Evolutionary conservation across 1,140 invertebrate genomes (phyloP), one percentile per base, ranked within the genome.

Genomic region (Tetramorium alpestre): DNA sequence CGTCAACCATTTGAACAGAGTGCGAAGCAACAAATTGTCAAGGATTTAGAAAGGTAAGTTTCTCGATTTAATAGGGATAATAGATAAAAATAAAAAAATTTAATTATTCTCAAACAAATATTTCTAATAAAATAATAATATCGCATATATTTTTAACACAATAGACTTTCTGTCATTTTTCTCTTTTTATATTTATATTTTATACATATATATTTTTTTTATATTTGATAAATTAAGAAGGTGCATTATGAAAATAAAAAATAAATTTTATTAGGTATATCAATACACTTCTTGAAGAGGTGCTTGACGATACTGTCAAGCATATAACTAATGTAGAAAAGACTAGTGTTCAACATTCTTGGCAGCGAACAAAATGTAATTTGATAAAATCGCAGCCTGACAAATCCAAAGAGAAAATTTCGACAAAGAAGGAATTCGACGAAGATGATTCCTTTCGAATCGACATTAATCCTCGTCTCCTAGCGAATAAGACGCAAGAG

Each of bases 271-370:
- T 33, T n/a, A 84, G 80, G 75, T 94, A 93, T 8, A 94, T 94
- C 33, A 92, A 94, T 65, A 90, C 90, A 33, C 87, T 94, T 1
- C 87, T 94, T 2, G 91, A 94, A 6, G 94, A 94, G 73, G 93
- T 94, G 18, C 69, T 94, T 16, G 91, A 91, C 56, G 94, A 94
- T 70, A 94, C 94, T 2, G 92, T 94, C 38, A 93, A 89, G 44
- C 91, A 93, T 49, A 73, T 94, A 8, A 91, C 88, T 7, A 69
- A 69, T 3, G 28, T 64, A 2, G 76, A 85, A 25, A 84, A 38
- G 18, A 58, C 62, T 22, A 44, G 1, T 18, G 54, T 38, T 47
- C 80, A 22, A 18, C 69, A 49, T 22, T 16, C 80, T 44, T 85
- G 82, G 75, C 73, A 78, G 41, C 62, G n/a, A 67, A 65, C 47